Evolutionary conservation across 2,113 vertebrate genomes (phyloP).

Genomic region (Pteruthius melanotis): DNA sequence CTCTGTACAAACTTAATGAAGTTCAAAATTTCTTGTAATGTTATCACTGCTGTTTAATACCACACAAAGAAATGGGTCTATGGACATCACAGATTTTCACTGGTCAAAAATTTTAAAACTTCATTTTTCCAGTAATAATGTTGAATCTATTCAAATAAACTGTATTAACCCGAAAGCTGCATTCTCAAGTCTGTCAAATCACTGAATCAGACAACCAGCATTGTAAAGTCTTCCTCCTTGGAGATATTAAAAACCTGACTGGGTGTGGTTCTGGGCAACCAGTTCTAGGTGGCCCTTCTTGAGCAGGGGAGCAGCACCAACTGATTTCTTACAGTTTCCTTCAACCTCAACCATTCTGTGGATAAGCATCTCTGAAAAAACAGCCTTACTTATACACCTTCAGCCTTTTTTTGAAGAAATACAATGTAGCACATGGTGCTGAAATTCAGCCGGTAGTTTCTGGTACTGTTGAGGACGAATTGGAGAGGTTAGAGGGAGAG

Average conservation of each 20-base stretch:
- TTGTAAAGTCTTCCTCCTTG: not conserved
- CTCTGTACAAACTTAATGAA: not conserved
- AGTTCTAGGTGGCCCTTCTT: not conserved
- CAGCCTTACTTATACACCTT: not conserved
- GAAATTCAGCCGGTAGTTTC: not conserved
- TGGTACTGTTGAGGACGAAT: not conserved
- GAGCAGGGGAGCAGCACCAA: not conserved
- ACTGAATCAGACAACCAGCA: not conserved
- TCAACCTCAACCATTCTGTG: not conserved
- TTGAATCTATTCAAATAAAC: not conserved
- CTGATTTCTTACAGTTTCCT: not conserved
- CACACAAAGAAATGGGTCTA: not conserved
- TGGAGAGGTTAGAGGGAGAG: not conserved
- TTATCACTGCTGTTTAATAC: not conserved
- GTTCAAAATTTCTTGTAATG: not conserved
- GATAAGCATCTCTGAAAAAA: not conserved
- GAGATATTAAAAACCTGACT: not conserved
- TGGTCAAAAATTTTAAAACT: not conserved
- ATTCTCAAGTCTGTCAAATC: not conserved
- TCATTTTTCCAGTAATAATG: not conserved
- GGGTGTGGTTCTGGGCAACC: not conserved
- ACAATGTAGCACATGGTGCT: not conserved
- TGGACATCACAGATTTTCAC: not conserved
- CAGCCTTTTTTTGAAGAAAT: not conserved
- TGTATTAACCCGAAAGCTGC: not conserved